Percentiles rank a stretch among this genome's conserved stretches.
These are phyloP conservation scores for Turnix velox DNA, from an alignment of 2,113 vertebrate genomes.

Conservation along the genomic window DNA sequence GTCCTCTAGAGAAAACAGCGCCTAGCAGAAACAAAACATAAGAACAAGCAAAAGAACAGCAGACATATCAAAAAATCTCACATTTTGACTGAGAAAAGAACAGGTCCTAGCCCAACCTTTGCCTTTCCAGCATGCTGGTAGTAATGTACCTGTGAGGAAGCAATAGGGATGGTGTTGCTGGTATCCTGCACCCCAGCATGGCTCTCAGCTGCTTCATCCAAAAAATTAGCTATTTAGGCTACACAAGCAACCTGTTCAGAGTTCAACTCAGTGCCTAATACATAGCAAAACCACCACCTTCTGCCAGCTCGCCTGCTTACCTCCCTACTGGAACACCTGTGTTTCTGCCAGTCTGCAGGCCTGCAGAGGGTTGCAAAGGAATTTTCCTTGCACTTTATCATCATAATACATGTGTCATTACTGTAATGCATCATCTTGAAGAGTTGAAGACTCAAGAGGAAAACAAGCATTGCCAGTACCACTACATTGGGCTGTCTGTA, in stretches of 20 bases:
- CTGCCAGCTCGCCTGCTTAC: not conserved
- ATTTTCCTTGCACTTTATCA: not conserved
- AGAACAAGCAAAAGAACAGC: not conserved
- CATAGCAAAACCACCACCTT: too few relatives aligned
- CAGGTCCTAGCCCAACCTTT: not conserved
- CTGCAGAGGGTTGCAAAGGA: fast-evolving
- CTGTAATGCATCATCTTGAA: not conserved
- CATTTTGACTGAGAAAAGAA: not conserved
- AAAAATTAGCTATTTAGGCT: not conserved
- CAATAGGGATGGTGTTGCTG: fast-evolving
- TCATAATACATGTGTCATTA: not conserved
- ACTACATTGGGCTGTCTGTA: not conserved
- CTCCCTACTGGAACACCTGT: too few relatives aligned
- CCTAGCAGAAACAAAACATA: not conserved
- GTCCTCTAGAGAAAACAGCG: not conserved
- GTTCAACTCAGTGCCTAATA: not conserved
- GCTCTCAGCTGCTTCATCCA: not conserved
- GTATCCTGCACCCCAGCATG: fast-evolving
- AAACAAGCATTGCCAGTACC: not conserved
- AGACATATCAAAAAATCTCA: not conserved
- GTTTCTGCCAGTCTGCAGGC: not conserved
- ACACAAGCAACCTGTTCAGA: not conserved
- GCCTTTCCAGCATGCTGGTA: not conserved
- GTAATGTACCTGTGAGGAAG: not conserved
- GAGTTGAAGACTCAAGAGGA: not conserved